A percentile compares a stretch with the other conserved stretches of the same genome.
phyloP scores from a whole-genome alignment of 2,888 invertebrate species.

The Taphrorychus bicolor region DNA sequence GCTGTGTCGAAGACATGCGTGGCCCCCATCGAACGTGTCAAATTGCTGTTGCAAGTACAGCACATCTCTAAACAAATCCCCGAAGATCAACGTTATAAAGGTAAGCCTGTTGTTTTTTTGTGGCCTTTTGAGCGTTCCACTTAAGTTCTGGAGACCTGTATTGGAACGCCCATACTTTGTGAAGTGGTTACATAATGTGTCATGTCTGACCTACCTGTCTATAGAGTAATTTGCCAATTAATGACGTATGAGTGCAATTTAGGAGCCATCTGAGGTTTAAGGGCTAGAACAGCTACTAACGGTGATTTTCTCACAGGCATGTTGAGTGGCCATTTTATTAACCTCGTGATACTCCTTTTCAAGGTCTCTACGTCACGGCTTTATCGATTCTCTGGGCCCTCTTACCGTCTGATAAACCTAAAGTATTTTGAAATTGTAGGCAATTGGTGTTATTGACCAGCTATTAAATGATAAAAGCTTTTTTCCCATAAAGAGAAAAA shows the following conservation, averaged over 20 bases:
- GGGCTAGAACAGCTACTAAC: background rate
- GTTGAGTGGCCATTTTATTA: slow-evolving; percentile 36
- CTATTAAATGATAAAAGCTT: background rate
- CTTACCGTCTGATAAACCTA: background rate
- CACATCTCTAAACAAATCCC: slow-evolving; percentile 90
- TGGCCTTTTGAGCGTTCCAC: background rate
- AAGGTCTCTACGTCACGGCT: slow-evolving; percentile 34
- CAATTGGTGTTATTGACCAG: slow-evolving; percentile 1
- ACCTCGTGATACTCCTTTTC: slow-evolving; percentile 34
- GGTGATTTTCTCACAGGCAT: slow-evolving; percentile 4
- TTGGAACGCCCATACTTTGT: slow-evolving; percentile 15
- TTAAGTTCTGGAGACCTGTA: no score
- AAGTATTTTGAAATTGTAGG: background rate
- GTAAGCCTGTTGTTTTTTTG: slow-evolving; percentile 59
- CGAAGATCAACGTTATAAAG: slow-evolving; percentile 89
- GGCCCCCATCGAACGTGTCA: slow-evolving; percentile 95
- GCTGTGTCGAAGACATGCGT: slow-evolving; percentile 94
- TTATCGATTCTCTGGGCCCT: slow-evolving; percentile 2
- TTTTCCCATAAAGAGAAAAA: background rate
- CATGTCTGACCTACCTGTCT: slow-evolving; percentile 11
- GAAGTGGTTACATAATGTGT: slow-evolving; percentile 28
- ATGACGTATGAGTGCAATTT: background rate
- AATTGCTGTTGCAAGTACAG: slow-evolving; percentile 92
- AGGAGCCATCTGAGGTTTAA: background rate
- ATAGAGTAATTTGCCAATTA: background rate